Conservation (phyloP, 2,888 invertebrate species). For the Coenonympha glycerion region DNA sequence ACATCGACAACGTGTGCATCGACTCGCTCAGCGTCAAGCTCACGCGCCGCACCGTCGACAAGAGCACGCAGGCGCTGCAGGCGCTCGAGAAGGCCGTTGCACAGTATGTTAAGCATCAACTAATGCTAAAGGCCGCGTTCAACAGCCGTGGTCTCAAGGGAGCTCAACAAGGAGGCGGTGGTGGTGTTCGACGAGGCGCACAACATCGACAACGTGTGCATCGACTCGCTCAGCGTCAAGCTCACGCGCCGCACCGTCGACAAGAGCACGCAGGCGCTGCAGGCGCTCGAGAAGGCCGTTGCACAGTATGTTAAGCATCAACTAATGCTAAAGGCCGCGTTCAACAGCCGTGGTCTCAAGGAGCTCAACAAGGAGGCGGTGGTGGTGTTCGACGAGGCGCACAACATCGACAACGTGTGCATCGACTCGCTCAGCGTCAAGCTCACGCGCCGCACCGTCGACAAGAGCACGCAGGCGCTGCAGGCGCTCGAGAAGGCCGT, state of each 20-base stretch:
- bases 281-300: slow-evolving; percentile 85
- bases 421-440: slow-evolving; percentile 99
- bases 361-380: slow-evolving; percentile 92
- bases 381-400: slow-evolving; percentile 99
- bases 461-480: slow-evolving; percentile 87
- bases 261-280: slow-evolving; percentile 85
- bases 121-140: no score
- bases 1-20: slow-evolving; percentile 99
- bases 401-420: slow-evolving; percentile 99
- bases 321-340: no score
- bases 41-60: slow-evolving; percentile 89
- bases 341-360: slow-evolving; percentile 97
- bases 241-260: slow-evolving; percentile 91
- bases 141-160: slow-evolving; percentile 98
- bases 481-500: slow-evolving; percentile 86
- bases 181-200: slow-evolving; percentile 99
- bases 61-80: slow-evolving; percentile 85
- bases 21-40: slow-evolving; percentile 99
- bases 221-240: slow-evolving; percentile 98
- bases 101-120: slow-evolving; percentile 75
- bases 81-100: slow-evolving; percentile 86
- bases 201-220: slow-evolving; percentile 99
- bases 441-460: slow-evolving; percentile 89
- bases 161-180: slow-evolving; percentile 89
- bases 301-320: slow-evolving; percentile 77